Evolutionary conservation across 2,797 vertebrate species (phyloP).

Genomic region (Mus caroli): DNA sequence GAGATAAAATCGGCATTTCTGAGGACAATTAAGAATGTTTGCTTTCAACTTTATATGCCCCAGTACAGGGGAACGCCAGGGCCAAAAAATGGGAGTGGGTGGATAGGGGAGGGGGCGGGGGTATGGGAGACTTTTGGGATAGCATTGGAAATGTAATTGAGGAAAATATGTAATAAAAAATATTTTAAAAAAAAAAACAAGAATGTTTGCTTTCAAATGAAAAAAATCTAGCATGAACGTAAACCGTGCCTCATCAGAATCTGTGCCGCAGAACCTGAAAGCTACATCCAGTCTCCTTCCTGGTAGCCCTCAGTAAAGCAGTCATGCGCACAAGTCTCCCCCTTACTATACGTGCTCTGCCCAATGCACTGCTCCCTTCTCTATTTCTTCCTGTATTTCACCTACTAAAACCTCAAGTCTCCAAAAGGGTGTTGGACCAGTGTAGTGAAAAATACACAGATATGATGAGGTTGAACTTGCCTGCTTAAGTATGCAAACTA

Average conservation of each 20-base stretch:
- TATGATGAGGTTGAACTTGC: background rate
- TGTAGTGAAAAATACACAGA: slow-evolving; percentile 14
- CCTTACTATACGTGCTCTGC: rapidly evolving
- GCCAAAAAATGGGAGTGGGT: too few relatives aligned
- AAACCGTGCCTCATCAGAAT: background rate
- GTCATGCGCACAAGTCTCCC: too few relatives aligned
- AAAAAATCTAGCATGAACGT: background rate
- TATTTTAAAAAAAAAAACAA: too few relatives aligned
- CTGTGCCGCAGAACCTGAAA: background rate
- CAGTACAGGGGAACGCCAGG: too few relatives aligned
- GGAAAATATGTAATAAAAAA: too few relatives aligned
- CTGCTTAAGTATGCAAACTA: background rate
- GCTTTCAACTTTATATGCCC: too few relatives aligned
- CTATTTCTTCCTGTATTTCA: background rate
- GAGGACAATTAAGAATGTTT: background rate
- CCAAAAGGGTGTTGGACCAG: background rate
- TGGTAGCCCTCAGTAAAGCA: background rate
- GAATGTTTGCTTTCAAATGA: background rate
- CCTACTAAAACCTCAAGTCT: background rate
- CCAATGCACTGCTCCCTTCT: too few relatives aligned
- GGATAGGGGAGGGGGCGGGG: too few relatives aligned
- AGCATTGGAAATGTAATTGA: too few relatives aligned
- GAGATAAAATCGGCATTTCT: background rate
- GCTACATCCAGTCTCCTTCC: background rate
- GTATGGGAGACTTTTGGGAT: too few relatives aligned